Percentiles rank a stretch among this genome's conserved stretches.
phyloP scores from a whole-genome alignment of 1,140 invertebrate genomes.

The Daktulosphaira vitifoliae region DNA sequence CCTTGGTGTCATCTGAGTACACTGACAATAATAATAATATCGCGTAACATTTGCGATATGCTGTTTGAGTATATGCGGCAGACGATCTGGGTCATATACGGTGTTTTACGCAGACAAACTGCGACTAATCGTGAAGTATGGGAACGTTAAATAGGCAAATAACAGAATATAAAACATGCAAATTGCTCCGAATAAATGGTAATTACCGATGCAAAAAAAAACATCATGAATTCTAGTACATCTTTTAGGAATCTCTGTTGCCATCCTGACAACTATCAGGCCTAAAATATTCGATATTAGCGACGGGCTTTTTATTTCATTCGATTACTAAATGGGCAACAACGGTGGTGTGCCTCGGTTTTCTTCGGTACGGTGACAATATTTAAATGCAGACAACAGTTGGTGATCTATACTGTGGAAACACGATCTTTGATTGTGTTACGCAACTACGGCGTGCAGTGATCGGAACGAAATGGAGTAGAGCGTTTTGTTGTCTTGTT shows the following conservation, averaged over 20 bases:
- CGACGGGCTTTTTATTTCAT: background rate
- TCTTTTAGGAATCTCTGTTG: background rate
- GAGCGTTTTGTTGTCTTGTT: background rate
- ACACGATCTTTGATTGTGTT: conserved; percentile 3
- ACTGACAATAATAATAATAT: too few species aligned
- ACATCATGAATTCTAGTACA: too few species aligned
- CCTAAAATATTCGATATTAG: background rate
- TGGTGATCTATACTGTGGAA: background rate
- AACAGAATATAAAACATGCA: conserved; percentile 9
- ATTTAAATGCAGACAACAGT: too few species aligned
- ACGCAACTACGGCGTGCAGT: background rate
- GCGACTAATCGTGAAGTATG: conserved; percentile 16
- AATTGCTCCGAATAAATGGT: conserved; percentile 27
- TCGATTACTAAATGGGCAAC: conserved; percentile 13
- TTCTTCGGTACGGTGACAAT: too few species aligned
- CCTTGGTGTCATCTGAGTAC: too few species aligned
- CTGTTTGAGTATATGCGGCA: too few species aligned
- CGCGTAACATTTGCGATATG: too few species aligned
- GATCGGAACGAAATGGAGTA: conserved; percentile 1
- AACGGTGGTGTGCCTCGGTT: background rate
- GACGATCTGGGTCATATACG: conserved; percentile 9
- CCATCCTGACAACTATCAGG: background rate
- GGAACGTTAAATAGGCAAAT: conserved; percentile 4
- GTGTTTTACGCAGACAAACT: background rate
- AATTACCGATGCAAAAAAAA: background rate